Evolutionary conservation across 92 coral and sea anemone genomes (phyloP), one percentile per base, ranked within the genome.

Genomic region (Parazoanthus swiftii): DNA sequence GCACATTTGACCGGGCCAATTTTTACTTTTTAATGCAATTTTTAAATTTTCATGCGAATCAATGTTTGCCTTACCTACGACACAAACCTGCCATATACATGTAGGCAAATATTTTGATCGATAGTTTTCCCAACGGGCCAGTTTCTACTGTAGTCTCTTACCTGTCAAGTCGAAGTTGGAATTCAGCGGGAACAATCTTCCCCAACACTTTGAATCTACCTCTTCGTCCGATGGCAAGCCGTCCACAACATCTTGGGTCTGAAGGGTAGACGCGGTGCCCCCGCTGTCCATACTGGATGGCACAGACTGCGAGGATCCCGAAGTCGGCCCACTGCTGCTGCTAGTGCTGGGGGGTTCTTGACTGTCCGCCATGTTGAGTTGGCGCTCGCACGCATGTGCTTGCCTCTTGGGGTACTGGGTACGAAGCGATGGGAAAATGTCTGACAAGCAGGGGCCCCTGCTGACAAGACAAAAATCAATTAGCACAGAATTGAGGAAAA

Each of bases 281-380:
- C 58, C 86, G 68, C 86, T 83, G 37, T 83, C 86, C 86, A 83
- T 83, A 25, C 86, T 83, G 66, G 86, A 83, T 0, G 86, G 86
- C 6, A 83, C 86, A 42, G 86, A 83, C 78, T 83, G 86, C 8
- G 86, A 83, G 0, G 86, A 83, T 6, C 86, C 86, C 8, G 86
- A 83, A 6, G 86, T 83, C 51, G 86, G 78, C 23, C 77, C 86
- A 4, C 79, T 75, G 8, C 86, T 83, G 25, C 86, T 83, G 20
- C 78, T 70, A 18, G 51, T 10, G 11, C 77, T 70, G 2, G 85
- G 78, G 2, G 85, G 78, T 20, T 83, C 77, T 36, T 83, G 77
- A 44, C 59, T 72, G 65, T 83, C 86, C 86, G 86, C 86, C 86
- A 83, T 83, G 37, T 78, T 50, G 35, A 0, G 15, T 37, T 70